Conservation (phyloP, 2,113 vertebrate species). For the Tangachromis dhanisi region DNA sequence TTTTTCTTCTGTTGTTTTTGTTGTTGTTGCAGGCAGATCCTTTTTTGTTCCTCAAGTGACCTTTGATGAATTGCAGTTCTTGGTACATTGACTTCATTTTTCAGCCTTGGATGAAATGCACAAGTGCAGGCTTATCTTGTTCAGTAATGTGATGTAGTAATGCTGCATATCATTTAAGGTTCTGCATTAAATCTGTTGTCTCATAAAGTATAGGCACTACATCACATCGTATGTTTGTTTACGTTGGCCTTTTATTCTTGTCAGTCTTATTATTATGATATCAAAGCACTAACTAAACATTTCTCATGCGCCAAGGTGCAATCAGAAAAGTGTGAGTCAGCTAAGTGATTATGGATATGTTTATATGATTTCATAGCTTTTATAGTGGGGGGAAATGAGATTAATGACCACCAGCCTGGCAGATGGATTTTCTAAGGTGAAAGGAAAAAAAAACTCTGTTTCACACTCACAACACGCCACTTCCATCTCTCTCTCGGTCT, state of each 20-base stretch:
- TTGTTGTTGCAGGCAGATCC: not conserved
- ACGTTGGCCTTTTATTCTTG: not conserved
- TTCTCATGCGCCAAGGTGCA: not conserved
- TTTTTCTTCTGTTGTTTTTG: not conserved
- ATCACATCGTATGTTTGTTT: not conserved
- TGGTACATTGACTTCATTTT: not conserved
- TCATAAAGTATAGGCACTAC: not conserved
- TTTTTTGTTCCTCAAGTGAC: not conserved
- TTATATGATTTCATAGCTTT: not conserved
- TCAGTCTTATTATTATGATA: not conserved
- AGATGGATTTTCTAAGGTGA: slow-evolving; percentile 23
- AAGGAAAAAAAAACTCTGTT: slow-evolving; percentile 5
- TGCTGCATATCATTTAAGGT: not conserved
- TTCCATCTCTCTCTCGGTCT: slow-evolving; percentile 39
- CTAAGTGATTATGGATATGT: not conserved
- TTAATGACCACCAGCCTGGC: slow-evolving; percentile 4
- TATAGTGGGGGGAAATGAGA: not conserved
- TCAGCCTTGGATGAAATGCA: not conserved
- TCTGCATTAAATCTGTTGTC: not conserved
- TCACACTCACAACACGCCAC: slow-evolving; percentile 30
- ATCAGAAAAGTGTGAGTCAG: not conserved
- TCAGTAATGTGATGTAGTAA: not conserved
- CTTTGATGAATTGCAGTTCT: not conserved
- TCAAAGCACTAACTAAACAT: not conserved
- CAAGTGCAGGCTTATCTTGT: not conserved